A percentile compares a stretch with the other conserved stretches of the same genome.
These are phyloP conservation scores for Cremastinae sp. DNA, from an alignment of 2,888 invertebrate species.

Conservation along the genomic window DNA sequence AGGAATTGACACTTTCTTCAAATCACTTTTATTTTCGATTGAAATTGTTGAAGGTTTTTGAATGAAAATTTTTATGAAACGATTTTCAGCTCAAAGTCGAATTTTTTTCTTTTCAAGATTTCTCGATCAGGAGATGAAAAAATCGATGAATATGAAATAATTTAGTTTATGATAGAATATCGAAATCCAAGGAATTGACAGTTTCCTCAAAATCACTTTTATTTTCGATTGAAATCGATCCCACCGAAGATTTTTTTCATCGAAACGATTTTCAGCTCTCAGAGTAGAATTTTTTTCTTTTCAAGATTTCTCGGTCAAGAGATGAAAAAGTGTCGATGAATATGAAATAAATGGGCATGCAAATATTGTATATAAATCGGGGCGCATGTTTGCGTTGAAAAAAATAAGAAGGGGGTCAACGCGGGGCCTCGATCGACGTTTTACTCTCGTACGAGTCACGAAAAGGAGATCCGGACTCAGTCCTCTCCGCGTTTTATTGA, in stretches of 20 bases:
- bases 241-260: neutral
- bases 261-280: too few relatives aligned
- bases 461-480: conserved; percentile 11
- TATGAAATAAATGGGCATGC: neutral
- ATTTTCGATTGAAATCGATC: neutral
- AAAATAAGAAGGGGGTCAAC: conserved; percentile 30
- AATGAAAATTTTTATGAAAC: too few relatives aligned
- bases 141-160: too few relatives aligned
- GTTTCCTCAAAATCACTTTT: neutral
- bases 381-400: conserved; percentile 7
- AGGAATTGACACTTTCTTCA: neutral
- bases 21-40: too few relatives aligned
- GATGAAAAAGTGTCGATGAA: conserved; percentile 8
- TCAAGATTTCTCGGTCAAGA: conserved; percentile 31
- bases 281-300: conserved; percentile 14
- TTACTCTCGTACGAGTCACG: conserved; percentile 36
- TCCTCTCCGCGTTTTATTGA: conserved; percentile 71
- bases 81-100: too few relatives aligned
- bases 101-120: too few relatives aligned
- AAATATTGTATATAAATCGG: neutral
- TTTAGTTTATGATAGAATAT: too few relatives aligned
- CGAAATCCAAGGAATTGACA: neutral
- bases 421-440: conserved; percentile 27
- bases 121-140: too few relatives aligned
- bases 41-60: neutral